Base-by-base conservation (phyloP, 2,113 vertebrate genomes). In the Diadophis punctatus region DNA sequence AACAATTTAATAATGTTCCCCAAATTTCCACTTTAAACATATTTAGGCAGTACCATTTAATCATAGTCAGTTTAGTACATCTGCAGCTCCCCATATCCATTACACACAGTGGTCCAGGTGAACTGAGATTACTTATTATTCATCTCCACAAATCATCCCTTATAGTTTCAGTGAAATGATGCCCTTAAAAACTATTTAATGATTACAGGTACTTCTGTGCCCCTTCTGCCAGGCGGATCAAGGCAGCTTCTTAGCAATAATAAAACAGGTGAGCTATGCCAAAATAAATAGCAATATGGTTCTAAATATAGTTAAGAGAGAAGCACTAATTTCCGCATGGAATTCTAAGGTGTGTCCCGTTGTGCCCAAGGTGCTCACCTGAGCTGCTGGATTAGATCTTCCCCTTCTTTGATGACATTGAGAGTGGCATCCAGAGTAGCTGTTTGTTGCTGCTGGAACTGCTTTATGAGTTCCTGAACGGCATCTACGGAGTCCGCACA, bases 391-490 rank as follows among this genome's bases (percentile, higher is more conserved):
- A 99, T 99, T 89, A 99, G 97, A 93, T 99, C 99, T 97, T 99
- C 99, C 53, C 99, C 99, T 96, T 99, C 99, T 96, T 99, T 99
- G 95, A 99, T 99, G 95, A 99, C 99, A 8, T 99, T 99, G 90
- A 99, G 98, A 0, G 99, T 99, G 1, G 98, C 99, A 87, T 99
- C 99, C 96, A 99, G 97, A 10, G 99, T 99, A 74, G 99, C 98
- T 1, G 98, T 99, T 97, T 99, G 99, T 96, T 99, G 99, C 97
- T 99, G 99, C 96, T 99, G 99, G 93, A 99, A 99, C 98, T 99
- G 99, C 95, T 99, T 99, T 96, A 99, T 99, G 92, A 99, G 98
- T 94, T 99, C 98, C 97, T 99, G 99, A 68, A 99, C 99, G 0
- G 98, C 99, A 91, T 99, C 99, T 96, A 99, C 99, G 0, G 99